A percentile compares a stretch with the other conserved stretches of the same genome.
phyloP scores from a whole-genome alignment of 2,113 vertebrate species.

The Lycocorax pyrrhopterus region DNA sequence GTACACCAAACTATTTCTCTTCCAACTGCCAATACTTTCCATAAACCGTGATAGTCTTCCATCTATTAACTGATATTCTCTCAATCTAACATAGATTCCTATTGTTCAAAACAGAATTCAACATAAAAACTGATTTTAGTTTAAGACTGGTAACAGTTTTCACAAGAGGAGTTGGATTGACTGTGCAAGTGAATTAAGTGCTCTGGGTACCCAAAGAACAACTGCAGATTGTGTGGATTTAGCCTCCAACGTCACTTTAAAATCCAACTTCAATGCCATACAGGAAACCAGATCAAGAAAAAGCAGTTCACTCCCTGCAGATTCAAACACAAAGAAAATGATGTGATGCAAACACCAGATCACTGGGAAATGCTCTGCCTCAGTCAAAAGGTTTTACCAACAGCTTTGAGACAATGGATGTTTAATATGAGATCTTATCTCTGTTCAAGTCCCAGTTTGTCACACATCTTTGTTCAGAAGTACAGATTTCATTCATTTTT shows the following conservation, averaged over 20 bases:
- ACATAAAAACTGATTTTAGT: not conserved
- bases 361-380: not conserved
- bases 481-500: not conserved
- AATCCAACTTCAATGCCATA: not conserved
- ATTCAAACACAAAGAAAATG: not conserved
- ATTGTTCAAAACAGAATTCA: not conserved
- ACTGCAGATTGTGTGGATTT: not conserved
- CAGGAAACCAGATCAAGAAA: not conserved
- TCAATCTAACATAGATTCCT: not conserved
- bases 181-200: not conserved
- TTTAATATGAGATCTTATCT: not conserved
- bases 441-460: not conserved
- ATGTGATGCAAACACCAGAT: not conserved
- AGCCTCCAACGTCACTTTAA: not conserved
- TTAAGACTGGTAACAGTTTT: not conserved
- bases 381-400: not conserved
- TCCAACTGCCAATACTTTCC: not conserved
- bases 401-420: not conserved
- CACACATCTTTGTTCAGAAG: not conserved
- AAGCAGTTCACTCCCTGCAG: not conserved
- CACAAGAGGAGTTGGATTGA: not conserved
- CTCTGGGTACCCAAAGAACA: not conserved
- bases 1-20: not conserved
- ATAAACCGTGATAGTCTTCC: not conserved
- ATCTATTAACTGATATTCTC: not conserved